These are phyloP conservation scores for Pachyseris speciosa DNA, from an alignment of 64 coral and sea anemone species.

Conservation along the genomic window DNA sequence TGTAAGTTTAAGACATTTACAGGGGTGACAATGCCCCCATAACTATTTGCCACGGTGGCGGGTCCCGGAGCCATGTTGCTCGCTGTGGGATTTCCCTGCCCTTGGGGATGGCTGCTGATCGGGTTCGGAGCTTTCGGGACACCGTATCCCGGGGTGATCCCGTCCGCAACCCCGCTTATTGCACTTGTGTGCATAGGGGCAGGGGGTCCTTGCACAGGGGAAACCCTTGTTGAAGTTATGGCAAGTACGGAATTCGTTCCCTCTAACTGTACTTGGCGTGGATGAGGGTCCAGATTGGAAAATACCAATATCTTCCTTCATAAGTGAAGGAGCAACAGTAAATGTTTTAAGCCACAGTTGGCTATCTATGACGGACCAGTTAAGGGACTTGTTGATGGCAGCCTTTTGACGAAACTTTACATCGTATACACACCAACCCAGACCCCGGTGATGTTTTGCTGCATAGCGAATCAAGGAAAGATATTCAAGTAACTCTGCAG, in stretches of 20 bases:
- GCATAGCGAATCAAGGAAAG: constrained; percentile 51
- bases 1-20: not conserved
- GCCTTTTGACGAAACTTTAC: constrained; percentile 32
- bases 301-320: constrained; percentile 30
- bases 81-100: not conserved
- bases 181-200: constrained; percentile 1
- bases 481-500: not conserved
- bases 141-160: not conserved
- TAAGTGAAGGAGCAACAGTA: constrained; percentile 17
- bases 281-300: constrained; percentile 12
- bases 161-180: not conserved
- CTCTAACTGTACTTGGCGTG: not conserved
- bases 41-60: constrained; percentile 21
- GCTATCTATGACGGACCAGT: constrained; percentile 23
- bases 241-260: constrained; percentile 27
- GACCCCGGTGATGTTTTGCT: not conserved
- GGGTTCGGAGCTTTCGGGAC: not conserved
- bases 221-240: constrained; percentile 15
- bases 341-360: constrained; percentile 55
- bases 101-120: not conserved
- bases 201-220: not conserved
- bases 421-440: constrained; percentile 53
- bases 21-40: not conserved
- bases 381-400: not conserved
- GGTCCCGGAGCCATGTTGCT: not conserved